phyloP scores from a whole-genome alignment of 1,140 invertebrate species.

The Bombus vancouverensis region DNA sequence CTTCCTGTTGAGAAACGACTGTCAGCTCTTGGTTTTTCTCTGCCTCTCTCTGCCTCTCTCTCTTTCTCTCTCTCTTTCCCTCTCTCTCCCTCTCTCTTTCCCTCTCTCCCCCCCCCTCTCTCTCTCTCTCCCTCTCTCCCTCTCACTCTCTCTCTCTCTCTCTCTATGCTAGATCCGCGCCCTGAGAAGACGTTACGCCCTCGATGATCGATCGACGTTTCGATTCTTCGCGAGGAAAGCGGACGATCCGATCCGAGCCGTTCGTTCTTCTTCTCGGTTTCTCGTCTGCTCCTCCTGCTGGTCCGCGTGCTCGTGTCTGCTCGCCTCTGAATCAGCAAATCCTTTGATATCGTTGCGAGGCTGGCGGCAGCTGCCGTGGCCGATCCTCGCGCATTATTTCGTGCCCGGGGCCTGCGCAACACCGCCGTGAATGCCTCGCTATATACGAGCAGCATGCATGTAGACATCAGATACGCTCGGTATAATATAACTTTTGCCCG shows the following conservation, averaged over 20 bases:
- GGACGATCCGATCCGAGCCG: conserved; percentile 24
- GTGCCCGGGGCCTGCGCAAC: conserved; percentile 54
- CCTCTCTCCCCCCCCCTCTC: background rate
- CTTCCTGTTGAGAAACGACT: conserved; percentile 25
- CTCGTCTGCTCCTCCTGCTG: conserved; percentile 11
- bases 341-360: conserved; percentile 64
- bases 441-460: conserved; percentile 67
- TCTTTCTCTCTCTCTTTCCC: background rate
- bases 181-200: conserved; percentile 62
- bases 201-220: conserved; percentile 70
- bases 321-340: conserved; percentile 71
- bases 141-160: too few relatives aligned
- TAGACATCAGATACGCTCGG: conserved; percentile 63
- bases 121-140: background rate
- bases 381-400: conserved; percentile 68
- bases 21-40: conserved; percentile 29
- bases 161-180: conserved; percentile 56
- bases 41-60: background rate
- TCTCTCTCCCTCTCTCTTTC: background rate
- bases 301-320: conserved; percentile 33
- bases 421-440: conserved; percentile 46
- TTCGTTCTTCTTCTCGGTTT: conserved; percentile 1
- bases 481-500: conserved; percentile 59
- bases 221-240: conserved; percentile 63
- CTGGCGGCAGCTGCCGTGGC: conserved; percentile 65